Evolutionary conservation across 2,888 invertebrate genomes (phyloP).

Genomic region (Drosophila rellima): DNA sequence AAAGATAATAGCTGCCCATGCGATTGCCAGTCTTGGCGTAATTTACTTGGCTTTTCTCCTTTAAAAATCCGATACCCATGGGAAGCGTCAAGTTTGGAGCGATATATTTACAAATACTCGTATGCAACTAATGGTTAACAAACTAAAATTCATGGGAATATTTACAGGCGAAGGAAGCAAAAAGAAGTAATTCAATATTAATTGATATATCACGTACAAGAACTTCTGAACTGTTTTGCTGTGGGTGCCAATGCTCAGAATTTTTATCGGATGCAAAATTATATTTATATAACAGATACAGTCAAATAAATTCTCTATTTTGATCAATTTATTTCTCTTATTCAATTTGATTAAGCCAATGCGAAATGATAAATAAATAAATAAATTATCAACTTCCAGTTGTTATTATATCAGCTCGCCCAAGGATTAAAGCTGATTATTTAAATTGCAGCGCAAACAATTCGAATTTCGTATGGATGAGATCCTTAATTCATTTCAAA

Average conservation of each 20-base stretch:
- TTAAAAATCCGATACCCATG: background rate
- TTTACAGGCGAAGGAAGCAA: background rate
- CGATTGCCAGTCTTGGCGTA: conserved; percentile 11
- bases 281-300: background rate
- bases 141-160: background rate
- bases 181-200: conserved; percentile 1
- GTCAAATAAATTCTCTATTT: background rate
- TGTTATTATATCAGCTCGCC: no score
- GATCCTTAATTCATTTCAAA: no score
- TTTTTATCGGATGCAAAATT: background rate
- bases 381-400: no score
- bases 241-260: background rate
- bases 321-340: background rate
- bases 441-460: no score
- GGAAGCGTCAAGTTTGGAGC: conserved; percentile 11
- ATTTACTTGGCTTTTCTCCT: conserved; percentile 4
- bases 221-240: background rate
- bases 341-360: background rate
- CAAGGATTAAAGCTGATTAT: no score
- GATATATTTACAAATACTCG: background rate
- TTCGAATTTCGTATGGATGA: no score
- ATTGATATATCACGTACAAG: background rate
- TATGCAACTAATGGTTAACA: background rate
- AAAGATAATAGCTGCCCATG: conserved; percentile 8
- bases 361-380: no score